Base-by-base conservation (phyloP, 2,797 vertebrate species). In the Clarias laeviceps region DNA sequence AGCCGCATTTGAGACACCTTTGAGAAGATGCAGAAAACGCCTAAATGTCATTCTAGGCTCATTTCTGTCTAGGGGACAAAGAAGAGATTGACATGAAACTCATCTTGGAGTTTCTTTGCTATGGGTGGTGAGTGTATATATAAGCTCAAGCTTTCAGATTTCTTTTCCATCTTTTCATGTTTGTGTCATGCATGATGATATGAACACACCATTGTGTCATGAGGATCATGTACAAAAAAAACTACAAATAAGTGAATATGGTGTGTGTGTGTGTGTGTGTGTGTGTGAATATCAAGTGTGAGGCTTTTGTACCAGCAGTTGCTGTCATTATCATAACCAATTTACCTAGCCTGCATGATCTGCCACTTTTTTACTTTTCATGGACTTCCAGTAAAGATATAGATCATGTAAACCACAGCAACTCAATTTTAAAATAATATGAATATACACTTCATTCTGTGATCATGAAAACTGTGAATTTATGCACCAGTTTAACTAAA, bases 331-430 rank as follows among this genome's bases (percentile, higher is more conserved):
- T 77, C n/a, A 57, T 32, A n/a, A 9, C 4, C 29, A 3, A 59
- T 77, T 77, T 77, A 59, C 0, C 22, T 27, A 78, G 29, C 32
- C 57, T 78, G 57, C 57, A 61, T 22, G 32, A 78, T 61, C 1
- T 12, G 56, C 76, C 11, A 4, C 56, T 57, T 18, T 76, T 32
- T 57, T 76, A 56, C 64, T 29, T 65, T 14, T 20, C 32, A 32
- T 22, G 54, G 73, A 57, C 73, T 59, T 9, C 4, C 57, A 5
- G 54, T 57, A 57, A 77, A 32, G 27, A 20, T 17, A 56, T 32
- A 76, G 27, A 50, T 54, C 45, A 76, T 76, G 17, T 76, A 76
- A 56, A 56, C 50, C 50, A 76, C 2, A 57, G 73, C 50, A 76
- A 56, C 54, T 57, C 54, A 57, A 6, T 57, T 57, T 57, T 20